Evolutionary conservation across 2,113 vertebrate genomes (phyloP), one percentile per base, ranked within the genome.

Genomic region (Peucedramus taeniatus): DNA sequence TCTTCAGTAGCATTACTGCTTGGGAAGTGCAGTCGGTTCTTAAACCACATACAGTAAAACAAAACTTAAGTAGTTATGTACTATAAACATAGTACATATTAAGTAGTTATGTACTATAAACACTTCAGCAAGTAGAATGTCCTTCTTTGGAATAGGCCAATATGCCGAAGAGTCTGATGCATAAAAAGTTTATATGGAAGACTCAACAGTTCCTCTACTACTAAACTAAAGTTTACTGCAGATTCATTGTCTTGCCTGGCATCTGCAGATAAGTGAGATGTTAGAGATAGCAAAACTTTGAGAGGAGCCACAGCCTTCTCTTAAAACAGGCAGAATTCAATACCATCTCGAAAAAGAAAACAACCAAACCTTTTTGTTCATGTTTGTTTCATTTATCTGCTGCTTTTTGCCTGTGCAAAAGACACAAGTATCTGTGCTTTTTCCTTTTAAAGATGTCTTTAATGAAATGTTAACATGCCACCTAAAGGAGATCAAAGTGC

Each of bases 381-480:
- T 54, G 42, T 66, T 85, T 69, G 24, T 95, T 95, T 91, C 44
- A 15, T 79, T 69, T 76, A 77, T 37, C 8, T 87, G 23, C 65
- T 83, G 59, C 15, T 47, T 85, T 91, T 87, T 93, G 22, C 15
- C 19, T 66, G 31, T 84, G 31, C 51, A 60, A 22, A 49, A 71
- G 60, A 57, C 45, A 64, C 5, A 65, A 47, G 23, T 90, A 23
- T 65, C 27, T 40, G 23, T 87, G 70, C n/a, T 53, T 78, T 75
- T 87, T 65, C 45, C 33, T 83, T 68, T 51, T 49, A 51, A 50
- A 86, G 63, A 37, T 54, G 42, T 27, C 50, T 85, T 86, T 83
- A 95, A 71, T 71, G 90, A 95, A 96, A 92, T 89, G 70, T 83
- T 96, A 93, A 87, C 92, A 70, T 94, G 91, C 89, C 93, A 75